phyloP scores from a whole-genome alignment of 2,888 invertebrate species.

The Pterobdella sp. region DNA sequence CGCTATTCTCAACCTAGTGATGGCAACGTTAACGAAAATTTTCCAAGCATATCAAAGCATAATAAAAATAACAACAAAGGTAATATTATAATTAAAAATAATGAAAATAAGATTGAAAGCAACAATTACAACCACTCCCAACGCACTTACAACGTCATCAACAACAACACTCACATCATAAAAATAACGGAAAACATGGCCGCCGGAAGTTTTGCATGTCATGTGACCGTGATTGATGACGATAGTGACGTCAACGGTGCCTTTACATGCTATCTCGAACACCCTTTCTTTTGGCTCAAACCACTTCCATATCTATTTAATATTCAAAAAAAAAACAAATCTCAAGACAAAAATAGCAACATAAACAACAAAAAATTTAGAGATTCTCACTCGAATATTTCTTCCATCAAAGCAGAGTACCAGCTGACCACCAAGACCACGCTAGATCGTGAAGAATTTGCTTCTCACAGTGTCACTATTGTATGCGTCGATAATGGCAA shows the following conservation, averaged over 20 bases:
- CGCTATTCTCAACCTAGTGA: not conserved
- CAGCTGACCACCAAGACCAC: slow-evolving; percentile 32
- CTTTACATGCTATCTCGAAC: slow-evolving; percentile 60
- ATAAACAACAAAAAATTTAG: too few relatives aligned
- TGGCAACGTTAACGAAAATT: too few relatives aligned
- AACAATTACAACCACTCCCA: not conserved
- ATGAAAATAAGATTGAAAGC: not conserved
- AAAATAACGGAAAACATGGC: slow-evolving; percentile 70
- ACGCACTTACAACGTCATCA: not conserved
- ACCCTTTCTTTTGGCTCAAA: slow-evolving; percentile 24
- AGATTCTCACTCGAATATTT: too few relatives aligned
- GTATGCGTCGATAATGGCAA: slow-evolving; percentile 30
- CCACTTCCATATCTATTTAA: not conserved
- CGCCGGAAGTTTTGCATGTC: slow-evolving; percentile 66
- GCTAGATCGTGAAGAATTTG: slow-evolving; percentile 34
- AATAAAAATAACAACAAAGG: too few relatives aligned
- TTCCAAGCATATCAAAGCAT: too few relatives aligned
- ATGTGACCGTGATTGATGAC: slow-evolving; percentile 67
- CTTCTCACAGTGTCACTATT: slow-evolving; percentile 22
- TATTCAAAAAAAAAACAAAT: not conserved
- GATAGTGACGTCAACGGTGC: slow-evolving; percentile 75
- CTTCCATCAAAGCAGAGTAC: slow-evolving; percentile 31
- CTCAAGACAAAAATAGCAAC: too few relatives aligned
- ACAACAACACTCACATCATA: slow-evolving; percentile 48
- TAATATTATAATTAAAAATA: not conserved